Percentiles rank a stretch among this genome's conserved stretches.
Evolutionary conservation across 1,140 invertebrate species (phyloP).

Genomic region (Sweltsa coloradensis): DNA sequence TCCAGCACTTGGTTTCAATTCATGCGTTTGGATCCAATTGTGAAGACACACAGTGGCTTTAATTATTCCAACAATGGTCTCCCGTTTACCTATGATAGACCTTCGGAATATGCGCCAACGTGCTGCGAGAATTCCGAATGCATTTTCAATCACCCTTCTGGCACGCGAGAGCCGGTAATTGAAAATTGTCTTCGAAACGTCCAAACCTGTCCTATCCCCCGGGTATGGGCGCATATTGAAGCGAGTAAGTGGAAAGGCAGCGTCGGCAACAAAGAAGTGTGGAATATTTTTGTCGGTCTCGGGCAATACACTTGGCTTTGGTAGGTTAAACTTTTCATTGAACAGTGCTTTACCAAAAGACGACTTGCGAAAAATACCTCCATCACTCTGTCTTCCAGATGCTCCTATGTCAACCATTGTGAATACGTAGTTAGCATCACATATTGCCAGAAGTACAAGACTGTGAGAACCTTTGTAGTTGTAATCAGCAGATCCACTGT

Average conservation of each 20-base stretch:
- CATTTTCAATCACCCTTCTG: constrained; percentile 33
- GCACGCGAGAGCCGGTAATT: constrained; percentile 21
- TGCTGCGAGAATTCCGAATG: constrained; percentile 33
- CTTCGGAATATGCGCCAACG: constrained; percentile 27
- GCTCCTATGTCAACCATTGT: constrained; percentile 24
- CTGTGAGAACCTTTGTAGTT: constrained; percentile 32
- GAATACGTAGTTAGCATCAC: constrained; percentile 28
- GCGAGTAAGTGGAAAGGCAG: constrained; percentile 16
- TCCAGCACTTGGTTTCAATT: no score
- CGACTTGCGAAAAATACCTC: constrained; percentile 22
- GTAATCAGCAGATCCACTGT: constrained; percentile 24
- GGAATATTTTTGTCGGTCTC: constrained; percentile 5
- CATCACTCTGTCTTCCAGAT: constrained; percentile 24
- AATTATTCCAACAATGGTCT: constrained; percentile 19
- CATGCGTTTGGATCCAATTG: constrained; percentile 18
- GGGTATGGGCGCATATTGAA: constrained; percentile 18
- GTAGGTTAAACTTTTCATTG: constrained; percentile 16
- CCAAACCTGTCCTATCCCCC: constrained; percentile 16
- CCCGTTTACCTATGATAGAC: constrained; percentile 11
- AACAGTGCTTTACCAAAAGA: constrained; percentile 23
- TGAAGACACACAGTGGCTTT: constrained; percentile 23
- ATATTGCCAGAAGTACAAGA: constrained; percentile 30
- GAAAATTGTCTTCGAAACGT: constrained; percentile 7
- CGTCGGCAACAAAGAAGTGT: constrained; percentile 17
- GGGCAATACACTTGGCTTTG: constrained; percentile 13